Evolutionary conservation across 2,797 vertebrate species (phyloP), one percentile per base, ranked within the genome.

Genomic region (Heterohyrax brucei): DNA sequence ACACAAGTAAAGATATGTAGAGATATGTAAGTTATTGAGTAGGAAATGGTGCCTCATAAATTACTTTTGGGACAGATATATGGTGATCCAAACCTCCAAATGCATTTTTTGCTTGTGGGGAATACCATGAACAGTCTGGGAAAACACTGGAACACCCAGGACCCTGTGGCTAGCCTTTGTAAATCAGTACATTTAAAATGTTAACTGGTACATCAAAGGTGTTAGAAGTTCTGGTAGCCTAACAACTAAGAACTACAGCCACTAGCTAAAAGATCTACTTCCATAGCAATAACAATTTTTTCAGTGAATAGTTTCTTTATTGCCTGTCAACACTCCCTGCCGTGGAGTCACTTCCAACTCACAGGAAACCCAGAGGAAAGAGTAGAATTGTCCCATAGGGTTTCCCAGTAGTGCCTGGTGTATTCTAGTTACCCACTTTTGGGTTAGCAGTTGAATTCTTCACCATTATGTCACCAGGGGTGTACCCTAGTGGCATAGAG

Each of bases 261-360:
- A 39, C 39, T 39, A 39, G 39, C 39, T 39, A 39, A 39, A 39
- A 90, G 4, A 39, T 18, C 1, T 39, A 2, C 78, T 95, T 93
- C 53, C 44, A 82, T 92, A 85, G 33, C n/a, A 85, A 56, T 50
- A 64, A n/a, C 18, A 62, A 44, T 78, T 56, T 50, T 94, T 53
- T 89, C 10, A 86, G 64, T 61, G 92, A 93, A 73, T 50, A 84
- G 62, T 72, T 66, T 80, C 64, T 78, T 92, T 90, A 75, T 16
- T 56, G 18, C 53, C 53, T 12, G 14, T 16, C 53, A 13, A 3
- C 53, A 56, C 53, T 16, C 53, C 4, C 13, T 53, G 50, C 50
- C 9, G 50, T 53, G 9, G 13, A 53, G 50, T 53, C 50, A 9
- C 13, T 56, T 13, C 12, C 3, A 16, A 56, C 53, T 16, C 53